phyloP scores from a whole-genome alignment of 64 coral and sea anemone species.

The Montipora efflorescens region DNA sequence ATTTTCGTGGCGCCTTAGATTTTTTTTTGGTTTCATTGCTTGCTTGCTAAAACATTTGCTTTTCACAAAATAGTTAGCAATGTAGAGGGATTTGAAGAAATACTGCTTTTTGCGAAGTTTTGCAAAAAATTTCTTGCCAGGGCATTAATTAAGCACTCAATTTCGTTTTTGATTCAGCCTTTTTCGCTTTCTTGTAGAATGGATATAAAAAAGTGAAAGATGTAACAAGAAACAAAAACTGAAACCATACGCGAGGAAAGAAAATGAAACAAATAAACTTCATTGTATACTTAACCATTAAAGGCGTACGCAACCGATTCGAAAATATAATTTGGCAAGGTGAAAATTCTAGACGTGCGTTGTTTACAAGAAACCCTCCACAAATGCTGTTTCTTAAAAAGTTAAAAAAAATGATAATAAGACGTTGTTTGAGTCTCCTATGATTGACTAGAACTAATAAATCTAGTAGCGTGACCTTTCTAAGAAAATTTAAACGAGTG shows the following conservation, averaged over 20 bases:
- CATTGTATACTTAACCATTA: too few species aligned
- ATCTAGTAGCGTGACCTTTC: too few species aligned
- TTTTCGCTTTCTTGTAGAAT: constrained; percentile 8
- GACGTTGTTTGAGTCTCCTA: background rate
- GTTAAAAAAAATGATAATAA: background rate
- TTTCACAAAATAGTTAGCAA: too few species aligned
- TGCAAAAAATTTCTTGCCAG: too few species aligned
- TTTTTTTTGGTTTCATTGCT: background rate
- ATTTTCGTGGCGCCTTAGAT: background rate
- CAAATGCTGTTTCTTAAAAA: background rate
- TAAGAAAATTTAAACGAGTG: too few species aligned
- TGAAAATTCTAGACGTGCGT: too few species aligned
- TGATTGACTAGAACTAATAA: background rate
- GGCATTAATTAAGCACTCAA: background rate
- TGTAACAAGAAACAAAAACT: constrained; percentile 22
- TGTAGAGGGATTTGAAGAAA: too few species aligned
- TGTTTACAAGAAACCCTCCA: too few species aligned
- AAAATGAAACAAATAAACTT: constrained; percentile 19
- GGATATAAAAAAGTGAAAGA: constrained; percentile 37
- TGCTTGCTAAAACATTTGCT: too few species aligned
- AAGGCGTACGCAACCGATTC: too few species aligned
- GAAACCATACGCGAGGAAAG: background rate
- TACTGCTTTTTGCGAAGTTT: too few species aligned
- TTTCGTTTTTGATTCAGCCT: background rate
- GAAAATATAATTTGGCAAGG: too few species aligned